Evolutionary conservation across 2,888 invertebrate species (phyloP).

Genomic region (Ernsta delagoae): DNA sequence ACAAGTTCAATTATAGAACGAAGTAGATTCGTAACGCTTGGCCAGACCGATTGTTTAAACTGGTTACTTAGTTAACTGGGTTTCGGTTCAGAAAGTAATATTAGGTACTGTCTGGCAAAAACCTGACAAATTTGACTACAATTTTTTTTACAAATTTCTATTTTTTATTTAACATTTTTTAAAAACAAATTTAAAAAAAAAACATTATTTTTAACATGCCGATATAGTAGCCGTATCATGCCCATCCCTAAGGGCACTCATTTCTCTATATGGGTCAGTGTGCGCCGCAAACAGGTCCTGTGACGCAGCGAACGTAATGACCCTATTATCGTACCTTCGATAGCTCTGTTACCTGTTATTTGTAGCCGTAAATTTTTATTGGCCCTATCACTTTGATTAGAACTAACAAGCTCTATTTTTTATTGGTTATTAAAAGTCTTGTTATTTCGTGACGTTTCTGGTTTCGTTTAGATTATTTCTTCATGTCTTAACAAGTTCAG

Average conservation of each 20-base stretch:
- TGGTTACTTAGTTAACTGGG: background rate
- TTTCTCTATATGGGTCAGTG: conserved; percentile 65
- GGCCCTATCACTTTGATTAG: conserved; percentile 12
- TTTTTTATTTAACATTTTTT: too few relatives aligned
- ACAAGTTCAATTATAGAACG: conserved; percentile 18
- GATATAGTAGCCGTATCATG: conserved; percentile 7
- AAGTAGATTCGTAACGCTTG: conserved; percentile 19
- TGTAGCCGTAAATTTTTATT: conserved; percentile 30
- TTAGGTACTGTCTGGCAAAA: background rate
- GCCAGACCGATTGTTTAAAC: conserved; percentile 15
- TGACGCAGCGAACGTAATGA: conserved; percentile 43
- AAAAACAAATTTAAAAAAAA: too few relatives aligned
- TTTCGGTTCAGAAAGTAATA: background rate
- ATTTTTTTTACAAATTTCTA: too few relatives aligned
- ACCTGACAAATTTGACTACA: too few relatives aligned
- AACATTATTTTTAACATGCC: background rate
- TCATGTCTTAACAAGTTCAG: too few relatives aligned
- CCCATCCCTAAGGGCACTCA: conserved; percentile 37
- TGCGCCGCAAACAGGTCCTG: conserved; percentile 46
- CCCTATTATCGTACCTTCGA: conserved; percentile 39
- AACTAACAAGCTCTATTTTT: background rate
- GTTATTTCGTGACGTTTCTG: background rate
- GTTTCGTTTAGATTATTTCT: background rate
- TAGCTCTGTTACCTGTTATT: conserved; percentile 29
- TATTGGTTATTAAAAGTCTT: conserved; percentile 15